A percentile compares a stretch with the other conserved stretches of the same genome.
These are phyloP conservation scores for Dryococelus australis DNA, from an alignment of 2,888 invertebrate genomes.

Conservation along the genomic window DNA sequence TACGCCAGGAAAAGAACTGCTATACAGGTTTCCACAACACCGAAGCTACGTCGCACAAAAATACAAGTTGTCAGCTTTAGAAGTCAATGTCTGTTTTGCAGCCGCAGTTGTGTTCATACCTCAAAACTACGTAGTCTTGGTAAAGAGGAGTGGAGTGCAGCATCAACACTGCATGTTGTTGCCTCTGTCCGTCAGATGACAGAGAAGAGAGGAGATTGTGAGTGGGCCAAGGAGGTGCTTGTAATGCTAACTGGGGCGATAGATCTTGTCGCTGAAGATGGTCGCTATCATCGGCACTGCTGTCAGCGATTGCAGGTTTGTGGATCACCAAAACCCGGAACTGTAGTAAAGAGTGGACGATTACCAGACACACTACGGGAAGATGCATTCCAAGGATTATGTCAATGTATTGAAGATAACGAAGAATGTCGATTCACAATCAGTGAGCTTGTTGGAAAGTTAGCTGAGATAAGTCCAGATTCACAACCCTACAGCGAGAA, in stretches of 20 bases:
- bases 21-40: not conserved
- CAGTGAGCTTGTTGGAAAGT: not conserved
- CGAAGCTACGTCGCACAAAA: not conserved
- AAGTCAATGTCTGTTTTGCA: slow-evolving; percentile 3
- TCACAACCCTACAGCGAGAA: slow-evolving; percentile 3
- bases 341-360: not conserved
- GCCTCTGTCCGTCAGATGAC: not conserved
- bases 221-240: not conserved
- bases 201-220: slow-evolving; percentile 1
- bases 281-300: not conserved
- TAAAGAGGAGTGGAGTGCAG: slow-evolving; percentile 18
- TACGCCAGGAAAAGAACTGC: not conserved
- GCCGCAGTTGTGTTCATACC: slow-evolving; percentile 12
- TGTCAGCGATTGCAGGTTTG: not conserved
- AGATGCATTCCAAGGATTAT: not conserved
- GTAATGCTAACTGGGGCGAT: not conserved
- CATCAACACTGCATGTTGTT: not conserved
- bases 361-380: not conserved
- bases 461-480: not conserved
- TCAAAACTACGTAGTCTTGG: not conserved
- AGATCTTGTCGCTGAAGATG: slow-evolving; percentile 18
- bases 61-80: not conserved
- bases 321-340: slow-evolving; percentile 13
- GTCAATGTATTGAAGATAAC: slow-evolving; percentile 3
- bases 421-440: not conserved